phyloP scores from a whole-genome alignment of 1,140 invertebrate species.

The Lordiphosa stackelbergi region DNA sequence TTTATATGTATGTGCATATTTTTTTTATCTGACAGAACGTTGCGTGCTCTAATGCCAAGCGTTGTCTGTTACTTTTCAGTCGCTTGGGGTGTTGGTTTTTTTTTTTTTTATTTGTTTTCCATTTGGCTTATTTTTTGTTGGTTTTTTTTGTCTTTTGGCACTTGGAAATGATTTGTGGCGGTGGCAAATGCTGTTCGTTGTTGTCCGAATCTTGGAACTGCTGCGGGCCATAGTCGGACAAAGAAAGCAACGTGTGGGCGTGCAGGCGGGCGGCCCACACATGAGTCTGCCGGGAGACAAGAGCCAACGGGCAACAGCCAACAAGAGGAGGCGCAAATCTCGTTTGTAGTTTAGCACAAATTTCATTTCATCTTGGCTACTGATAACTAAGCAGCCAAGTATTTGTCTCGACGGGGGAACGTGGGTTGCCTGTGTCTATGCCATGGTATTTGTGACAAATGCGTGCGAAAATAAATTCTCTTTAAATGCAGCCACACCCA shows the following conservation, averaged over 20 bases:
- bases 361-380: conserved; percentile 63
- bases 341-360: conserved; percentile 71
- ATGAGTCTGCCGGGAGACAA: conserved; percentile 9
- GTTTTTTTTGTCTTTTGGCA: conserved; percentile 42
- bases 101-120: conserved; percentile 11
- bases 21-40: conserved; percentile 30
- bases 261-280: conserved; percentile 1
- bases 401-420: conserved; percentile 28
- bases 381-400: conserved; percentile 50
- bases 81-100: conserved; percentile 28
- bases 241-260: conserved; percentile 59
- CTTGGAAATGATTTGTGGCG: conserved; percentile 71
- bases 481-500: conserved; percentile 44
- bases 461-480: conserved; percentile 69
- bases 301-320: conserved; percentile 39
- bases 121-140: neutral
- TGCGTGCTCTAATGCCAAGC: conserved; percentile 53
- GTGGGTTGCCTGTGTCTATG: conserved; percentile 35
- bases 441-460: conserved; percentile 43
- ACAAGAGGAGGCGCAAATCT: conserved; percentile 42
- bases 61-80: conserved; percentile 9
- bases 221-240: conserved; percentile 21
- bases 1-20: conserved; percentile 6
- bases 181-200: conserved; percentile 45
- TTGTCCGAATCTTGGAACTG: conserved; percentile 33